These are phyloP conservation scores for Mylabris sibirica DNA, from an alignment of 2,888 invertebrate genomes.

Conservation along the genomic window DNA sequence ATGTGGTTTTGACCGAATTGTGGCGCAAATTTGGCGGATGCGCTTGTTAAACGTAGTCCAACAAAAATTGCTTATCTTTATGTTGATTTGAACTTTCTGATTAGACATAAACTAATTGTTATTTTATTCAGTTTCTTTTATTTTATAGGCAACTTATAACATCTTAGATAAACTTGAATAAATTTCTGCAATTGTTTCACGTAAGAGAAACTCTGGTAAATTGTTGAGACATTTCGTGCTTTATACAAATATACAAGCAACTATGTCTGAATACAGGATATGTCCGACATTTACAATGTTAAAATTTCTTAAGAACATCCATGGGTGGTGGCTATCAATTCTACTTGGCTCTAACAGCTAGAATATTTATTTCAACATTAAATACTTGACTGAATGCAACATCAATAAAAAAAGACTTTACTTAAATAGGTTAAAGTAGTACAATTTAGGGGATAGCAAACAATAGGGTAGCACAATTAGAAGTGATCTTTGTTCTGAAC, in stretches of 20 bases:
- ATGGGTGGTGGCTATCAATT: not conserved
- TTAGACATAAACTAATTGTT: slow-evolving; percentile 50
- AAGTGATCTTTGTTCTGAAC: not conserved
- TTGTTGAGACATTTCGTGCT: slow-evolving; percentile 51
- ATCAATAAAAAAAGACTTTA: not conserved
- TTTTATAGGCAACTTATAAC: slow-evolving; percentile 49
- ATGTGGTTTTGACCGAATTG: too few species aligned
- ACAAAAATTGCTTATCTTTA: not conserved
- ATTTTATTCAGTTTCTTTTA: slow-evolving; percentile 48
- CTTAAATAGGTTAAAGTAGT: not conserved
- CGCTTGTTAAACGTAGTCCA: not conserved
- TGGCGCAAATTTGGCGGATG: not conserved
- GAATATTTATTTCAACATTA: not conserved
- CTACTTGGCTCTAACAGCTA: not conserved
- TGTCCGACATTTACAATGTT: slow-evolving; percentile 43
- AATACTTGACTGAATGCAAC: not conserved
- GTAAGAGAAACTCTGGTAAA: slow-evolving; percentile 46
- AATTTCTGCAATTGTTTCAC: slow-evolving; percentile 51
- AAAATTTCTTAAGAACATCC: slow-evolving; percentile 49
- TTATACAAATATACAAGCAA: slow-evolving; percentile 56
- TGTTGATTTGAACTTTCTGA: not conserved
- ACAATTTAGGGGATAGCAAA: not conserved
- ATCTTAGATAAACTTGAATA: slow-evolving; percentile 46
- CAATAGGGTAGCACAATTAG: not conserved
- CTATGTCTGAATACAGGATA: slow-evolving; percentile 53